Evolutionary conservation across 2,888 invertebrate genomes (phyloP), one percentile per base, ranked within the genome.

Genomic region (Pollenia griseotomentosa): DNA sequence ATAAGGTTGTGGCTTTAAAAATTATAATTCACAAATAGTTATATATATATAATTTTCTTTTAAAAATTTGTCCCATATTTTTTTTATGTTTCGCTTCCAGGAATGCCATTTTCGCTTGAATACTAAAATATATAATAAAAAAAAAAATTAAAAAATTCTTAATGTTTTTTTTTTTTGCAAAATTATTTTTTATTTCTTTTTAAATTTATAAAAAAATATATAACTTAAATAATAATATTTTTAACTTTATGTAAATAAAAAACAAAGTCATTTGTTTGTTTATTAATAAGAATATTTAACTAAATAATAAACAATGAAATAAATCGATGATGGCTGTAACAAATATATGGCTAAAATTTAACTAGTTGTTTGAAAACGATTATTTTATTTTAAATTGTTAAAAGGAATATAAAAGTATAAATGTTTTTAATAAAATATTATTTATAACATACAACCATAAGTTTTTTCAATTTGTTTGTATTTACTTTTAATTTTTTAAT

Each of bases 371-470:
- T 68, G 9, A 68, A 66, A 48, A 9, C 9, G 3, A 14, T 68
- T 33, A 33, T 40, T 78, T 33, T 40, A 55, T 66, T 11, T 44
- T 46, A 12, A 16, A 11, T 14, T 44, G 10, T 53, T 61, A 33
- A 55, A 61, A n/a, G 42, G 6, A 33, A 33, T 33, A 33, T 44
- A 55, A 61, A 80, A 63, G 44, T 61, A 70, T 70, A 80, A 48
- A 19, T 61, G 16, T 23, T 74, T 33, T 66, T 66, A 12, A 61
- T 82, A 68, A 66, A 59, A 68, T 55, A 55, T 82, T 70, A 79
- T 86, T 80, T 74, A 83, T 83, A 89, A 89, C 88, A 83, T 90
- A 90, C 89, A 89, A 89, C 89, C 89, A 89, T 89, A 89, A 88
- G 82, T 83, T 83, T 42, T 74, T 42, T 71, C 40, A 59, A 12